Evolutionary conservation across 2,888 invertebrate species (phyloP).

Genomic region (Drosophila prostipennis): DNA sequence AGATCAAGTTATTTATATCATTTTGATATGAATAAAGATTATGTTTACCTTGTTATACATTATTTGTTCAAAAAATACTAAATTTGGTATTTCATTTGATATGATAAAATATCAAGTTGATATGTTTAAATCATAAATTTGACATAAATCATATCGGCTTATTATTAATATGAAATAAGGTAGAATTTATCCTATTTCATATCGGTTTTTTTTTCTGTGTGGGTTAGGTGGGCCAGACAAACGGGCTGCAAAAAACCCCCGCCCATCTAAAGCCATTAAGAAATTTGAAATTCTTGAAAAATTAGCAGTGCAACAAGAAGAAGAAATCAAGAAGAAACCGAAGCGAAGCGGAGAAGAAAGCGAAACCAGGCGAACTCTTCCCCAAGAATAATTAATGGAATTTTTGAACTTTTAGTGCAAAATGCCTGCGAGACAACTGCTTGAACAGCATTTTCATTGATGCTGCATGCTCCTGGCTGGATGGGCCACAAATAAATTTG

Average conservation of each 20-base stretch:
- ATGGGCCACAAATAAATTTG: constrained; percentile 71
- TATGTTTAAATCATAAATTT: too few species aligned
- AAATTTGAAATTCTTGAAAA: constrained; percentile 67
- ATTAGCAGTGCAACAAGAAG: constrained; percentile 50
- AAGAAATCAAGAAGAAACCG: constrained; percentile 3
- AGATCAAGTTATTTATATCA: too few species aligned
- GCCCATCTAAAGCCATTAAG: constrained; percentile 53
- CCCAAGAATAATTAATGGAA: constrained; percentile 68
- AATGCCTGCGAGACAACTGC: constrained; percentile 39
- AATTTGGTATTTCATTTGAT: too few species aligned
- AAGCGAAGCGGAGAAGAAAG: constrained; percentile 4
- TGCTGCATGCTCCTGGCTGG: constrained; percentile 37
- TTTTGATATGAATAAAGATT: too few species aligned
- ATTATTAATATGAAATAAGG: too few species aligned
- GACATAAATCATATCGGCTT: too few species aligned
- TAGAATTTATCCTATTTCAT: too few species aligned
- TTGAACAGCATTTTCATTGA: constrained; percentile 67
- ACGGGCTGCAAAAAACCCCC: background rate
- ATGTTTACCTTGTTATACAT: too few species aligned
- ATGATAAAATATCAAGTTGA: too few species aligned
- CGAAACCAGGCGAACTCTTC: constrained; percentile 29
- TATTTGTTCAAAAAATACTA: too few species aligned
- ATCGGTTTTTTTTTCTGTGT: too few species aligned
- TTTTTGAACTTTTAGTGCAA: constrained; percentile 72
- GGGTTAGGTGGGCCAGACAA: constrained; percentile 17